Evolutionary conservation across 2,113 vertebrate genomes (phyloP).

Genomic region (Felis chaus): DNA sequence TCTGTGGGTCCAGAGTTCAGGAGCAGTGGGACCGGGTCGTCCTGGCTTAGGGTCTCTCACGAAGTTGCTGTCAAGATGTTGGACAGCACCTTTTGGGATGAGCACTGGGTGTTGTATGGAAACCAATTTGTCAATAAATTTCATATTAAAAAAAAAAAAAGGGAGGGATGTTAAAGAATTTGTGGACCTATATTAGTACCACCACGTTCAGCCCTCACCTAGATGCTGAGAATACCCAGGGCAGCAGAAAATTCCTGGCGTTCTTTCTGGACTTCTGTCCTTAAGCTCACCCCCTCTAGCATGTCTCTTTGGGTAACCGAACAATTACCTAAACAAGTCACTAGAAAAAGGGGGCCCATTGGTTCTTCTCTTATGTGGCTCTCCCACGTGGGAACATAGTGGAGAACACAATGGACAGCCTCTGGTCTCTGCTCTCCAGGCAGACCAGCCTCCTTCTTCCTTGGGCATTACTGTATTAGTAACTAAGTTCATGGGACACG

Average conservation of each 20-base stretch:
- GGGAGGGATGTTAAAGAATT: rapidly evolving
- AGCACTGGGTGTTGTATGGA: no score
- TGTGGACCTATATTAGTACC: neutral
- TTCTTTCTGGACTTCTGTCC: neutral
- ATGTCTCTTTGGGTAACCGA: neutral
- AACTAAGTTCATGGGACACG: rapidly evolving
- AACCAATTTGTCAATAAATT: no score
- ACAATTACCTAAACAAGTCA: neutral
- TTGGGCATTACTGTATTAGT: neutral
- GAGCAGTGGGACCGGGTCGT: neutral
- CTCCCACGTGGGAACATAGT: rapidly evolving
- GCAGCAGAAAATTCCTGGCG: neutral
- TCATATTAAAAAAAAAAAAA: no score
- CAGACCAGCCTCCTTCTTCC: neutral
- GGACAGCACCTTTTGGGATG: no score
- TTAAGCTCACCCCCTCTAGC: neutral
- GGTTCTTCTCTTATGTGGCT: neutral
- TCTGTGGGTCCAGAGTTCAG: neutral
- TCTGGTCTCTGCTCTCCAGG: neutral
- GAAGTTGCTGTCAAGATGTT: neutral
- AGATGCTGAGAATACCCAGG: rapidly evolving
- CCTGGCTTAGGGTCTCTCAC: neutral
- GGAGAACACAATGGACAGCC: rapidly evolving
- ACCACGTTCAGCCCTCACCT: neutral
- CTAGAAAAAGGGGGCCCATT: neutral